Base-by-base conservation (phyloP, 30 jellyfish, hydroid and myxozoan genomes). In the Rhopilema esculentum region DNA sequence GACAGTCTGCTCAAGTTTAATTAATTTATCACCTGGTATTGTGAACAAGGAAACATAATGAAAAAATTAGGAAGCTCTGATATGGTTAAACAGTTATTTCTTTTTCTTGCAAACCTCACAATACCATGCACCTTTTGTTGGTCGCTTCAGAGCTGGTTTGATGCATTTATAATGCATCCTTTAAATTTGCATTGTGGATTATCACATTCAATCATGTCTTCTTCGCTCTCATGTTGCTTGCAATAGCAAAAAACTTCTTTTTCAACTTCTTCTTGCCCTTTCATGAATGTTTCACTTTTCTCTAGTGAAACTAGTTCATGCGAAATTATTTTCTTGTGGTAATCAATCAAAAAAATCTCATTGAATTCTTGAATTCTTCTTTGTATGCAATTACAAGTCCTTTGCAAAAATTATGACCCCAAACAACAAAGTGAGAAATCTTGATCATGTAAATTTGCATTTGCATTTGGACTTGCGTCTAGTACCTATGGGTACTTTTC, bases 1-100 rank as follows among this genome's bases (percentile, higher is more conserved):
- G 21, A 72, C 91, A 27, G 93, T 84, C 31, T 84, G 93, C 50
- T 82, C 93, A 69, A 28, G 75, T 32, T 32, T 84, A 64, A 69
- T 82, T 12, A 84, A 84, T 33, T 28, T 72, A 27, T 26, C 27
- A 26, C 89, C 30, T 27, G 50, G 93, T 27, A 84, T 84, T 31
- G 91, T 84, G 16, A 32, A 33, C 73, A 72, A 72, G 23, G 76
- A 81, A 67, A 27, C 67, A 27, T 20, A 70, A 33, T 18, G 49
- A 32, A 27, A 12, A 69, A 21, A 27, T 17, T 2, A 1, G 8
- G n/a, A 74, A 40, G 57, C 12, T 40, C 12, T 40, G 57, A 40
- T 40, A 40, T 40, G 6, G 57, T 40, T 40, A 12, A 40, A 40
- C 57, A 40, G 57, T 40, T 40, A 40, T 40, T 40, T 40, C 57